These are phyloP conservation scores for Oncorhynchus tshawytscha DNA, from an alignment of 2,113 vertebrate genomes.

Conservation along the genomic window DNA sequence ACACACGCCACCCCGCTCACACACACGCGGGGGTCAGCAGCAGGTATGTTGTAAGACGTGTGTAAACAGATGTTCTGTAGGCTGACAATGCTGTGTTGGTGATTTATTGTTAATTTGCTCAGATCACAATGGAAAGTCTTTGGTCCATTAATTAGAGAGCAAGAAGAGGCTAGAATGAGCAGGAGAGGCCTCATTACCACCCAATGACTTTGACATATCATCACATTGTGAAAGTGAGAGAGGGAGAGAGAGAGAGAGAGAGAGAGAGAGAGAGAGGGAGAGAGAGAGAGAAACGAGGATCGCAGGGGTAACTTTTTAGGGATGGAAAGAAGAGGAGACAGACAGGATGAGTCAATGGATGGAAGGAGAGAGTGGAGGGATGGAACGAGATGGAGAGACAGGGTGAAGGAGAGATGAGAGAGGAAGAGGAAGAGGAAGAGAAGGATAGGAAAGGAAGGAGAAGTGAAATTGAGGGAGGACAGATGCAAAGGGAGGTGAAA, in stretches of 20 bases:
- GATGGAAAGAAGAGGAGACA: not conserved
- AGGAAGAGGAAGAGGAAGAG: too few relatives aligned
- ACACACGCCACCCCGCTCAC: not conserved
- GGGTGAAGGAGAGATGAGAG: too few relatives aligned
- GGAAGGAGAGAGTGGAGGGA: too few relatives aligned
- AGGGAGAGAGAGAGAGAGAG: not conserved
- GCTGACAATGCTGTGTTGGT: constrained; percentile 94
- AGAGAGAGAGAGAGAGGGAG: too few relatives aligned
- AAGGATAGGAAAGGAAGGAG: too few relatives aligned
- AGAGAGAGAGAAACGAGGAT: not conserved
- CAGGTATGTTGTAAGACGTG: constrained; percentile 89
- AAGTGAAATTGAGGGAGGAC: too few relatives aligned
- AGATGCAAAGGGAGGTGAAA: too few relatives aligned
- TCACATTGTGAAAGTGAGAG: constrained; percentile 76
- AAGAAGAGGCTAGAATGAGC: constrained; percentile 86
- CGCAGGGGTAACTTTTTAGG: not conserved
- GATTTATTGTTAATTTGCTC: constrained; percentile 98
- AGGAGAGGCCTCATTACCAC: constrained; percentile 84
- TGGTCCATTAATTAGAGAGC: constrained; percentile 96
- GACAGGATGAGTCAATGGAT: too few relatives aligned
- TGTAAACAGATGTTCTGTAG: constrained; percentile 97
- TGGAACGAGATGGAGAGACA: too few relatives aligned
- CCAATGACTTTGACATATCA: constrained; percentile 94
- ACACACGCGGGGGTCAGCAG: constrained; percentile 70
- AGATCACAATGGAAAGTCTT: constrained; percentile 94